Conservation (phyloP, 2,113 vertebrate species). For the Eclectus roratus region DNA sequence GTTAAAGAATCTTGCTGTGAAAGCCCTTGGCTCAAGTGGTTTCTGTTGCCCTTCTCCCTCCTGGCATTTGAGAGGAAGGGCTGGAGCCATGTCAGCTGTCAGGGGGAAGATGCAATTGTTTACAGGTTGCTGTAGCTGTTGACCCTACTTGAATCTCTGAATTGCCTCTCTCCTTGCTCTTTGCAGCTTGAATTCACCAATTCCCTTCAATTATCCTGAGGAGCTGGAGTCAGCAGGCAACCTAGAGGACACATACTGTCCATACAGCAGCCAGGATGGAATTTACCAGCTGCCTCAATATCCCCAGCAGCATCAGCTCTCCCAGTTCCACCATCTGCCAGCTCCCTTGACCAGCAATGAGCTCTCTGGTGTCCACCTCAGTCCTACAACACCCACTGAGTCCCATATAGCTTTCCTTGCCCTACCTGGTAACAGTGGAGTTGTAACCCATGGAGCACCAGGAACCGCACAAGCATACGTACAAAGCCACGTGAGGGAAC, state of each 20-base stretch:
- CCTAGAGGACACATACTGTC: slow-evolving; percentile 69
- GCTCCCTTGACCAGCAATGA: slow-evolving; percentile 55
- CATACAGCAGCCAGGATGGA: slow-evolving; percentile 68
- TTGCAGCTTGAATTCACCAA: slow-evolving; percentile 13
- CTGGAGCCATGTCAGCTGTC: neutral
- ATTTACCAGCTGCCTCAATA: slow-evolving; percentile 56
- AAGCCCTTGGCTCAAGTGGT: neutral
- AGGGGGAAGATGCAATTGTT: neutral
- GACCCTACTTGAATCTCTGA: neutral
- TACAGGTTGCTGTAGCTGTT: neutral
- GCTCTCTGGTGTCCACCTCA: slow-evolving; percentile 65
- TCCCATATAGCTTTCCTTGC: slow-evolving; percentile 71
- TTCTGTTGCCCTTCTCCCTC: neutral
- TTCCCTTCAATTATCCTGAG: slow-evolving; percentile 69
- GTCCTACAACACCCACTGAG: slow-evolving; percentile 70
- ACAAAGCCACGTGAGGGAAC: slow-evolving; percentile 58
- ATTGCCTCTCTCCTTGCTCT: neutral
- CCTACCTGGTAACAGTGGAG: slow-evolving; percentile 52
- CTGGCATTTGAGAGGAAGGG: neutral
- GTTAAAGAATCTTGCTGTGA: neutral
- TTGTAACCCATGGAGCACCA: slow-evolving; percentile 61
- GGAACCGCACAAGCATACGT: slow-evolving; percentile 64
- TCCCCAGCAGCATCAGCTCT: slow-evolving; percentile 24
- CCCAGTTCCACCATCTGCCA: slow-evolving; percentile 70
- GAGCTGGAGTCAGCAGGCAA: slow-evolving; percentile 37